Base-by-base conservation (phyloP, 2,113 vertebrate genomes). In the Prolemur simus region DNA sequence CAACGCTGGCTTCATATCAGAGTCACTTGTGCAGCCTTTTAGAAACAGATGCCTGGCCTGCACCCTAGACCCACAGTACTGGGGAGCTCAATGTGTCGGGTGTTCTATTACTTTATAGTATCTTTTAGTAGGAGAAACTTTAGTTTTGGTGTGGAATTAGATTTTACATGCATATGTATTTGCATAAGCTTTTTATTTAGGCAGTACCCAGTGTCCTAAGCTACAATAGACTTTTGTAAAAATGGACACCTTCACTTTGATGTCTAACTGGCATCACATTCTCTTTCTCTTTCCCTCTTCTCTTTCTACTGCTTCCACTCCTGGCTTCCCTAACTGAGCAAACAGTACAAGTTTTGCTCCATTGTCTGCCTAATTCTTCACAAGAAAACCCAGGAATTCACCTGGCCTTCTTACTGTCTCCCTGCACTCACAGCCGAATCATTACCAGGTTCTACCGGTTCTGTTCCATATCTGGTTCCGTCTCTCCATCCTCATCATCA, bases 141-240 rank as follows among this genome's bases (percentile, higher is more conserved):
- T n/a, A 58, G 6, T n/a, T 89, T 88, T 87, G n/a, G 15, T 45
- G 9, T 82, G 17, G 66, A 23, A 63, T 88, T 93, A 60, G 64
- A 58, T 58, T 58, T 32, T 54, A 34, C 42, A 2, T 29, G 25
- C 12, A 7, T 45, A 60, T 69, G 25, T 56, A 47, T 83, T 81
- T 69, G 71, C 81, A 91, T 34, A 76, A 76, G 83, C 2, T 76
- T 87, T 77, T 71, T 83, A 90, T 71, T 64, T 58, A 78, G 71
- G 69, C 69, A n/a, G 60, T 4, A 27, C 11, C 14, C 20, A 87
- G 4, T 56, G 54, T 81, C 39, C 81, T 93, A 52, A 93, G 42
- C n/a, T 76, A 39, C 12, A 23, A 14, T 2, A 45, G 15, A 2
- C 1, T 7, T 64, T 23, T 4, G 6, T 64, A 81, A 23, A 54